Conservation (phyloP, 2,888 invertebrate species). For the Hirtodrosophila alboralis region DNA sequence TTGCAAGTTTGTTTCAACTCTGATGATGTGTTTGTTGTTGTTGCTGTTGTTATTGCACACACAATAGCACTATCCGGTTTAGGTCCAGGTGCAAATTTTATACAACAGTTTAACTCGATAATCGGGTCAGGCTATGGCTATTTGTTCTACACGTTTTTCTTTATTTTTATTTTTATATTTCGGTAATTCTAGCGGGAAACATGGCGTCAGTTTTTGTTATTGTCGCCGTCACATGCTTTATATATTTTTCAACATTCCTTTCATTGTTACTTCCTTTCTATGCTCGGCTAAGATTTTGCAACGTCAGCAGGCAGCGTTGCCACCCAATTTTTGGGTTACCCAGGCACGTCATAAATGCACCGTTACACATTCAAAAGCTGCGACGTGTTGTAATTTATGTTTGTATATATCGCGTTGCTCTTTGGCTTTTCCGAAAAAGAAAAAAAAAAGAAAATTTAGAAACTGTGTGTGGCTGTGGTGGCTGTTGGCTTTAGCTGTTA, state of each 20-base stretch:
- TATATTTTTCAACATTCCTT: conserved; percentile 19
- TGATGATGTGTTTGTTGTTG: conserved; percentile 25
- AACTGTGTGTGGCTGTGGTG: conserved; percentile 48
- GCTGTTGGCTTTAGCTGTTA: conserved; percentile 42
- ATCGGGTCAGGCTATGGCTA: conserved; percentile 73
- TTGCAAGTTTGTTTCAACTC: conserved; percentile 55
- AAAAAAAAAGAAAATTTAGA: too few species aligned
- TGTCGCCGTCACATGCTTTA: conserved; percentile 19
- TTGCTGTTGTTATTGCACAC: conserved; percentile 50
- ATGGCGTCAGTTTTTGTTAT: conserved; percentile 61
- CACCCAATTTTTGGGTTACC: conserved; percentile 45
- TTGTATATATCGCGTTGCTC: conserved; percentile 38
- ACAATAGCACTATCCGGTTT: conserved; percentile 77
- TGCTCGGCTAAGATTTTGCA: conserved; percentile 30
- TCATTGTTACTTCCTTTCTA: conserved; percentile 21
- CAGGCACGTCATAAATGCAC: conserved; percentile 67
- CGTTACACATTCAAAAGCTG: conserved; percentile 73
- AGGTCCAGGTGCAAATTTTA: conserved; percentile 79
- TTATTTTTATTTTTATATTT: conserved; percentile 27
- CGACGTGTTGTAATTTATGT: conserved; percentile 71
- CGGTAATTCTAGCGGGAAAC: conserved; percentile 71
- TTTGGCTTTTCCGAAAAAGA: conserved; percentile 68
- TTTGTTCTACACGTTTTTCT: conserved; percentile 57
- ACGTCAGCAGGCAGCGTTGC: conserved; percentile 55
- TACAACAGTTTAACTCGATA: conserved; percentile 77